A percentile compares a stretch with the other conserved stretches of the same genome.
phyloP scores from a whole-genome alignment of 2,113 vertebrate species.

The Oenanthe melanoleuca region DNA sequence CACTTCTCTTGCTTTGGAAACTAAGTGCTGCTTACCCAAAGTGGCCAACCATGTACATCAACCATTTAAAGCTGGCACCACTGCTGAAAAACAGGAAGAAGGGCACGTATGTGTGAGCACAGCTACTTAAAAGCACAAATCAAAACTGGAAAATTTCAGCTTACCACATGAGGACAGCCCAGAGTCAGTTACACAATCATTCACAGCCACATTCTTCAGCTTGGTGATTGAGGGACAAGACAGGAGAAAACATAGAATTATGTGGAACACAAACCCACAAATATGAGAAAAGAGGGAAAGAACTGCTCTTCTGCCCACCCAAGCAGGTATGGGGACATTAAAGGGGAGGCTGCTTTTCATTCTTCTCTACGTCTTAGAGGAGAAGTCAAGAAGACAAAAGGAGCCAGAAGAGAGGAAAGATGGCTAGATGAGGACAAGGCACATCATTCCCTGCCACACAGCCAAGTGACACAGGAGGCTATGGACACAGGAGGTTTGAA shows the following conservation, averaged over 20 bases:
- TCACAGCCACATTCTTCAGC: not conserved
- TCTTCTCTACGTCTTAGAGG: not conserved
- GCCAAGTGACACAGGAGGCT: not conserved
- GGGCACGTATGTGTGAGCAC: accelerated
- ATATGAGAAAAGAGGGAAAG: not conserved
- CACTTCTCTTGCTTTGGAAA: not conserved
- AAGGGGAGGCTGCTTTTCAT: not conserved
- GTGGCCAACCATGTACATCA: not conserved
- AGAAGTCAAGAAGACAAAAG: not conserved
- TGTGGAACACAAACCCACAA: not conserved
- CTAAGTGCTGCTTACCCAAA: not conserved
- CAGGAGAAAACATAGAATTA: not conserved
- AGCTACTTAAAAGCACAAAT: not conserved
- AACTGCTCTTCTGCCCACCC: not conserved
- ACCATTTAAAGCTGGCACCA: not conserved
- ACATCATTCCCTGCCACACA: not conserved
- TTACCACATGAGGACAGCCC: accelerated
- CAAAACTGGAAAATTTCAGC: not conserved
- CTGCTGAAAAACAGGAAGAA: not conserved
- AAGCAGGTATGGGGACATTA: not conserved
- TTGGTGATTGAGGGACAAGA: not conserved
- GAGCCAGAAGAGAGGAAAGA: not conserved
- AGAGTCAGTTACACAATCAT: accelerated
- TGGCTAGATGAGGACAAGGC: not conserved
- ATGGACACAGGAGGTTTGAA: accelerated